Base-by-base conservation (phyloP, 1,140 invertebrate genomes). In the Polypedilum pembai region DNA sequence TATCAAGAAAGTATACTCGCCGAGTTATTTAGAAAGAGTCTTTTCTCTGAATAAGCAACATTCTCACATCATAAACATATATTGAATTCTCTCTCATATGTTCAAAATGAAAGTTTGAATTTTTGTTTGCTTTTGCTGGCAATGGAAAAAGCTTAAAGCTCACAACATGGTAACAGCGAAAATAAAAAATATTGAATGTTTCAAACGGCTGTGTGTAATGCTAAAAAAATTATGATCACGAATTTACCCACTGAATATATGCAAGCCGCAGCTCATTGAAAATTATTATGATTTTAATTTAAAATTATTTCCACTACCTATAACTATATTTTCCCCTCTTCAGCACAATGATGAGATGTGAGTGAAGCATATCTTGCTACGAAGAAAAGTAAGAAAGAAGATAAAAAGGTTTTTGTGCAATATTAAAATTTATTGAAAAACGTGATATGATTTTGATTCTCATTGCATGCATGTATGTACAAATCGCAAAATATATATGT, bases 401-500 rank as follows among this genome's bases (percentile, higher is more conserved):
- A 21, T 18, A 69, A 15, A 15, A 56, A 15, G 12, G 0, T 45
- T 45, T 45, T 69, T 69, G n/a, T 21, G 65, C 65, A 69, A 69
- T 21, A 69, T 69, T 69, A 20, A n/a, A 69, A 20, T 20, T 69
- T 69, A 69, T 69, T 69, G 65, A 69, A 69, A 69, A 20, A 69
- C 65, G 65, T 69, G 65, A 69, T 69, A 18, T 69, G 65, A 69
- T 18, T 69, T 20, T 21, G 65, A 69, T 69, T 69, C 10, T 3
- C n/a, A 56, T 17, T 12, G 45, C 10, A 56, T 12, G 45, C 10
- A 56, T 56, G 10, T 56, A 33, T 33, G 24, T 33, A 33, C 24
- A 33, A 3, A 33, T 33, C 24, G 24, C n/a, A 33, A 33, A 33
- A 33, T 33, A 33, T 5, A 33, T 33, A 33, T 33, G 24, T 5